Percentiles rank a stretch among this genome's conserved stretches.
phyloP scores from a whole-genome alignment of 2,888 invertebrate genomes.

The Entomobrya proxima region DNA sequence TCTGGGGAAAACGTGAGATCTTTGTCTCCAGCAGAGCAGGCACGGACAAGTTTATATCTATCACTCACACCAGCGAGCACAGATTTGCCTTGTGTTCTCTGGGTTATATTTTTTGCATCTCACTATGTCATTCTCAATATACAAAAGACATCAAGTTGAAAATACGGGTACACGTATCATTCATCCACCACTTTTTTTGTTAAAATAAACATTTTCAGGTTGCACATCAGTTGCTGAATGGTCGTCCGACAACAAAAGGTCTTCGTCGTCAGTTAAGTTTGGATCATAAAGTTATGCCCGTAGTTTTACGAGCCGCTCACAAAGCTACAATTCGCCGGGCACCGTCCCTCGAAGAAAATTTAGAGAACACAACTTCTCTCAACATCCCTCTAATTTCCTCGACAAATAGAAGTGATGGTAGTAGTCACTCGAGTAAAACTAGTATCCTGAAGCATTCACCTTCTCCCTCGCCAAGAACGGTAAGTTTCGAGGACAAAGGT shows the following conservation, averaged over 20 bases:
- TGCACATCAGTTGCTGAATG: constrained; percentile 75
- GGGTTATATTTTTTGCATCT: background rate
- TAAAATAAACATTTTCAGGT: constrained; percentile 62
- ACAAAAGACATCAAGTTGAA: background rate
- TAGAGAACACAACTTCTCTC: constrained; percentile 40
- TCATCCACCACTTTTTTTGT: constrained; percentile 21
- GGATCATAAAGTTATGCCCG: constrained; percentile 79
- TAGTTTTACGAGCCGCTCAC: constrained; percentile 63
- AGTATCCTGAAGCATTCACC: constrained; percentile 59
- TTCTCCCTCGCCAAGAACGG: constrained; percentile 44
- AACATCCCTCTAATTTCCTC: constrained; percentile 40
- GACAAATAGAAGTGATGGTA: constrained; percentile 31
- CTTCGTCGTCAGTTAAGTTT: constrained; percentile 83
- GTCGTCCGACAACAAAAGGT: constrained; percentile 73
- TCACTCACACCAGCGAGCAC: constrained; percentile 8
- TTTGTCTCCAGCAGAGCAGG: constrained; percentile 75
- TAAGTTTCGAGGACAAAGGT: constrained; percentile 63
- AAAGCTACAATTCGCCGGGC: constrained; percentile 70
- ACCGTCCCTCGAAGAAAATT: constrained; percentile 73
- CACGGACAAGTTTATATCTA: constrained; percentile 51
- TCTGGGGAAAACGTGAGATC: constrained; percentile 72
- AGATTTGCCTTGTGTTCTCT: background rate
- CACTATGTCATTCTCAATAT: background rate
- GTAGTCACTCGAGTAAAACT: constrained; percentile 48
- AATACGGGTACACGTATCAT: background rate